phyloP scores from a whole-genome alignment of 2,797 vertebrate species.

The Dendrocincla fuliginosa region DNA sequence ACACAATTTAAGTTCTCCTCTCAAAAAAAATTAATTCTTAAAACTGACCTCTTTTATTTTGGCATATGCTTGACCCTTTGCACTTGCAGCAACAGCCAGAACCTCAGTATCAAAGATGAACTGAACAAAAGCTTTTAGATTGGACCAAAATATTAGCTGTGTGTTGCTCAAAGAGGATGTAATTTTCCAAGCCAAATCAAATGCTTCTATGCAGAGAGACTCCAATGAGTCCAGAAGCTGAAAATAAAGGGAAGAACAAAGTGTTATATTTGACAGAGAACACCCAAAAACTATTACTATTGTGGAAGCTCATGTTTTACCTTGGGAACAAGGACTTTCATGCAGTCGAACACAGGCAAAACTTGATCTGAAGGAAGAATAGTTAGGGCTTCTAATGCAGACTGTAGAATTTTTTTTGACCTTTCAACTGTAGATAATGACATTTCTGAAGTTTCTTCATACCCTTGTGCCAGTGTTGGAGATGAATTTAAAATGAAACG shows the following conservation, averaged over 20 bases:
- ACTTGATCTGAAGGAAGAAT: slow-evolving; percentile 88
- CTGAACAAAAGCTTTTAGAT: slow-evolving; percentile 85
- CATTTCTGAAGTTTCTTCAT: background rate
- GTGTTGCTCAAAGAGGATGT: slow-evolving; percentile 86
- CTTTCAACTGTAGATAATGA: background rate
- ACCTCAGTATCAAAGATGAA: slow-evolving; percentile 83
- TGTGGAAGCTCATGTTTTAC: slow-evolving; percentile 64
- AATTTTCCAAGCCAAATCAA: slow-evolving; percentile 87
- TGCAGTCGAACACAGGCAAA: slow-evolving; percentile 85
- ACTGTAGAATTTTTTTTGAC: slow-evolving; percentile 57
- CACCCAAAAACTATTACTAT: background rate
- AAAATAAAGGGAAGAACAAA: background rate
- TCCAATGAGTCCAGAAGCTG: slow-evolving; percentile 82
- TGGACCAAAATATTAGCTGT: slow-evolving; percentile 92
- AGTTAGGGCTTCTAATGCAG: slow-evolving; percentile 83
- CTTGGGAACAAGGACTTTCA: slow-evolving; percentile 84
- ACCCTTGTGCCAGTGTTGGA: background rate
- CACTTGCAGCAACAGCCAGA: slow-evolving; percentile 76
- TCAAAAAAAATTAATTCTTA: background rate
- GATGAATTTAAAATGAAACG: slow-evolving; percentile 76
- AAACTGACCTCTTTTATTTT: slow-evolving; percentile 86
- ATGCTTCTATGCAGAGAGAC: slow-evolving; percentile 83
- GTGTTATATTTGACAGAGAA: background rate
- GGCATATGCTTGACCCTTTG: slow-evolving; percentile 74
- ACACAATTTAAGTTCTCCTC: background rate